A percentile compares a stretch with the other conserved stretches of the same genome.
phyloP scores from a whole-genome alignment of 2,113 vertebrate genomes.

The Daboia siamensis region DNA sequence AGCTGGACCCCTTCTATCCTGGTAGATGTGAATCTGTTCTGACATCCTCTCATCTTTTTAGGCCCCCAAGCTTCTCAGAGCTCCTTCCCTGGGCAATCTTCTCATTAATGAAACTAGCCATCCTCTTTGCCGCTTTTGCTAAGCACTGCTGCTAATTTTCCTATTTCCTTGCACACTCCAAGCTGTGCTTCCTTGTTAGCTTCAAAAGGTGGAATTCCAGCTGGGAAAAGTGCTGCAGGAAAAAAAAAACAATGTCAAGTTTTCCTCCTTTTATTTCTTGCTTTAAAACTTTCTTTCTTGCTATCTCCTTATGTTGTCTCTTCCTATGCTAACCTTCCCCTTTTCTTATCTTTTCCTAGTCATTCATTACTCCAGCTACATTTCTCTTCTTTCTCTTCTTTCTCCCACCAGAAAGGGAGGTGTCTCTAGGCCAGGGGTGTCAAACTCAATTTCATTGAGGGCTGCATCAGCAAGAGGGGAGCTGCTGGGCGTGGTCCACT shows the following conservation, averaged over 20 bases:
- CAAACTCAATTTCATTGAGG: no score
- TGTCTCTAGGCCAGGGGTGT: not conserved
- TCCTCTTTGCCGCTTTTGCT: not conserved
- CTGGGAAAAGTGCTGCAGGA: not conserved
- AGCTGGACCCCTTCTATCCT: not conserved
- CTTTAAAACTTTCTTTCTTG: not conserved
- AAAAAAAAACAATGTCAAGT: not conserved
- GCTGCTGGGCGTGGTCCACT: no score
- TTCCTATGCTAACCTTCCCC: not conserved
- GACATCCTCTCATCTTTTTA: not conserved
- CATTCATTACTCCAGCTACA: not conserved
- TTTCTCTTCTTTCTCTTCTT: not conserved
- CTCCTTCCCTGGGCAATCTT: not conserved
- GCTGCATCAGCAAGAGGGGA: no score
- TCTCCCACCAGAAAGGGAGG: not conserved
- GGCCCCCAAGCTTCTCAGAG: not conserved
- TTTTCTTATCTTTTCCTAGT: not conserved
- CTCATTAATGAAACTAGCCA: not conserved
- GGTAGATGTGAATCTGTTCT: not conserved
- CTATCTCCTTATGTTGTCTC: not conserved
- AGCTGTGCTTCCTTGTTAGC: not conserved
- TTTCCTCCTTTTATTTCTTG: not conserved
- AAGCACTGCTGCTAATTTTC: not conserved
- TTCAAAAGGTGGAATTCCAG: not conserved
- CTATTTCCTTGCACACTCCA: not conserved